A percentile compares a stretch with the other conserved stretches of the same genome.
These are phyloP conservation scores for Dolichopus griseipennis DNA, from an alignment of 2,888 invertebrate genomes.

Conservation along the genomic window DNA sequence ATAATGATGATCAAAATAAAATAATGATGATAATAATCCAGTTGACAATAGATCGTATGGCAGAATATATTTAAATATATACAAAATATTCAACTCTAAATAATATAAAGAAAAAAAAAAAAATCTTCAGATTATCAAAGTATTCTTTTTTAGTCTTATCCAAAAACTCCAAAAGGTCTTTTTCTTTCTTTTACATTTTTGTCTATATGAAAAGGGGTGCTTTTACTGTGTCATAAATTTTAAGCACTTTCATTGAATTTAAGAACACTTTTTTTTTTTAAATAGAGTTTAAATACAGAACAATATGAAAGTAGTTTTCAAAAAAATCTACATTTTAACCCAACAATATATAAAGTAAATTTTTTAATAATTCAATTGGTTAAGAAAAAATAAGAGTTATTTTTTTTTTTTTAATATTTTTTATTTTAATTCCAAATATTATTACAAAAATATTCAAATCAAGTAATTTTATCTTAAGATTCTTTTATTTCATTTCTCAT, in stretches of 20 bases:
- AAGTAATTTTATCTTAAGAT: background rate
- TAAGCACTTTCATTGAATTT: conserved; percentile 1
- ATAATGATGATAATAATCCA: background rate
- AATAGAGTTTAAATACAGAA: background rate
- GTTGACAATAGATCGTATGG: conserved; percentile 1
- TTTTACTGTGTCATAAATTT: background rate
- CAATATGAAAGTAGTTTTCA: background rate
- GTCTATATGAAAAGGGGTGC: background rate
- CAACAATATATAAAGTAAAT: too few species aligned
- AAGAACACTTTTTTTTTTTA: background rate
- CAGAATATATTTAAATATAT: background rate
- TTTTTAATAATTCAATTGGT: background rate
- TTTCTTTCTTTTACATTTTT: background rate
- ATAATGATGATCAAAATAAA: background rate
- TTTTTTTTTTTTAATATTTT: background rate
- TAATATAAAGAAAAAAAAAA: background rate
- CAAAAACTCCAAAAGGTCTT: background rate
- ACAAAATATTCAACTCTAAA: background rate
- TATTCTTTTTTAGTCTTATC: background rate
- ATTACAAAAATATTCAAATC: conserved; percentile 4
- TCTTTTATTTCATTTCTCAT: too few species aligned
- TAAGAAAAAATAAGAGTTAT: background rate
- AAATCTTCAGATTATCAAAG: background rate
- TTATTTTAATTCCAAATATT: background rate
- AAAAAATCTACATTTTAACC: too few species aligned